Conservation (phyloP, 2,113 vertebrate species). For the Muntiacus reevesi region DNA sequence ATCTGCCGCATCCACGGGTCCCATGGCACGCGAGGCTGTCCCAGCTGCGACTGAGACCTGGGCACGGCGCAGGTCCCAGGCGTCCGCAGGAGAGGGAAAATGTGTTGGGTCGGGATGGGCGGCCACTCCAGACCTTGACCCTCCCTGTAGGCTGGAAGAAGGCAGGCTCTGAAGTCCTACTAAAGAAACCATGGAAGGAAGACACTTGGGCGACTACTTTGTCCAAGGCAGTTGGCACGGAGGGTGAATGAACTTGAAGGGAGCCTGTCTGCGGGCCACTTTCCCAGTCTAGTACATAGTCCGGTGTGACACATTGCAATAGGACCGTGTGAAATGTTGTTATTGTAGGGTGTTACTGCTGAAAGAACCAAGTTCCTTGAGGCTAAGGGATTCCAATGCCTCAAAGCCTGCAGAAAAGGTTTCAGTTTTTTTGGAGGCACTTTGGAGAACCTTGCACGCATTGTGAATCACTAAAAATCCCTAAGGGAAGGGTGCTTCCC, state of each 20-base stretch:
- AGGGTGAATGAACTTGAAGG: background rate
- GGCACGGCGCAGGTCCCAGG: rapidly evolving
- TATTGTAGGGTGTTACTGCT: background rate
- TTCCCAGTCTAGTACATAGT: background rate
- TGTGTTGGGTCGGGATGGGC: too few species aligned
- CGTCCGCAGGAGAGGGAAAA: background rate
- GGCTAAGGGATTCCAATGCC: background rate
- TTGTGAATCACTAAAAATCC: background rate
- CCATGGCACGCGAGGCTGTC: rapidly evolving
- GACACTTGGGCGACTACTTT: background rate
- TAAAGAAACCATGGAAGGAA: background rate
- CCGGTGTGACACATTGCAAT: background rate
- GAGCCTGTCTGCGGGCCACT: background rate
- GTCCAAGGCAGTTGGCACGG: background rate
- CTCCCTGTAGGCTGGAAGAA: background rate
- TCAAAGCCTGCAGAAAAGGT: background rate
- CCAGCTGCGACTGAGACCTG: rapidly evolving
- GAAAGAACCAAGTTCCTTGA: background rate
- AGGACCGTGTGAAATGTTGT: background rate
- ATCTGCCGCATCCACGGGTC: rapidly evolving
- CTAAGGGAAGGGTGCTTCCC: background rate
- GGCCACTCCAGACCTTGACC: background rate
- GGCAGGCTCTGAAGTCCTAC: background rate
- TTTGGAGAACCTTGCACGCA: background rate
- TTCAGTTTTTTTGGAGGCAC: background rate